These are phyloP conservation scores for Tenebrio molitor DNA, from an alignment of 1,140 invertebrate species.

Conservation along the genomic window DNA sequence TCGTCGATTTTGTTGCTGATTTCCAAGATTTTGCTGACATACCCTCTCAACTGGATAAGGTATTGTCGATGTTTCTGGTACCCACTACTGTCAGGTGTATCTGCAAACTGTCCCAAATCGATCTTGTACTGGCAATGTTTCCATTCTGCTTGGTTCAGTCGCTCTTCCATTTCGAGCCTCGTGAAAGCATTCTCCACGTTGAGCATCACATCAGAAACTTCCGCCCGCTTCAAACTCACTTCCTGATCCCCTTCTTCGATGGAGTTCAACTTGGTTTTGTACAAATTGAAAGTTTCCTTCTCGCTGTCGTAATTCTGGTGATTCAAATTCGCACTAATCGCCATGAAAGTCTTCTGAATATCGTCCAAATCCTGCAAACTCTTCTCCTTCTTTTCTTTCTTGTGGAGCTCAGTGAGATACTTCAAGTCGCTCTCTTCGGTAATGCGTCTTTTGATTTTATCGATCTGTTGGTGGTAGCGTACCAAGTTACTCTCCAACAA, in stretches of 20 bases:
- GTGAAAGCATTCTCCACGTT: conserved; percentile 13
- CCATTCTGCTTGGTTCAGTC: conserved; percentile 1
- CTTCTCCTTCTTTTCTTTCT: conserved; percentile 33
- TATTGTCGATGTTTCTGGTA: conserved; percentile 11
- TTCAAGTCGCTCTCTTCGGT: conserved; percentile 28
- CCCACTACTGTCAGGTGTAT: background rate
- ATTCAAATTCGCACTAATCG: background rate
- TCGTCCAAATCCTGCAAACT: conserved; percentile 48
- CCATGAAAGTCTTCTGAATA: conserved; percentile 43
- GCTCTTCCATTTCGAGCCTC: background rate
- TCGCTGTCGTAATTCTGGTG: background rate
- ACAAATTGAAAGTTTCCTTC: conserved; percentile 12
- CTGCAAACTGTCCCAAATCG: background rate
- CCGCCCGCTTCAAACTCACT: background rate
- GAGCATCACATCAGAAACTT: background rate
- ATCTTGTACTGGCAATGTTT: background rate
- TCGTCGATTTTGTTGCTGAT: background rate
- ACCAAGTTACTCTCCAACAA: conserved; percentile 40
- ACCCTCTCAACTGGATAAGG: conserved; percentile 1
- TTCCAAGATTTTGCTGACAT: background rate
- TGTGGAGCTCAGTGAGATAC: conserved; percentile 42
- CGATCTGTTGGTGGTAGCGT: conserved; percentile 47
- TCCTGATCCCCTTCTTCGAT: conserved; percentile 10
- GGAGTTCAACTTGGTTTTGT: background rate
- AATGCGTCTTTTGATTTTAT: conserved; percentile 44